Base-by-base conservation (phyloP, 2,113 vertebrate genomes). In the Barbus barbus region DNA sequence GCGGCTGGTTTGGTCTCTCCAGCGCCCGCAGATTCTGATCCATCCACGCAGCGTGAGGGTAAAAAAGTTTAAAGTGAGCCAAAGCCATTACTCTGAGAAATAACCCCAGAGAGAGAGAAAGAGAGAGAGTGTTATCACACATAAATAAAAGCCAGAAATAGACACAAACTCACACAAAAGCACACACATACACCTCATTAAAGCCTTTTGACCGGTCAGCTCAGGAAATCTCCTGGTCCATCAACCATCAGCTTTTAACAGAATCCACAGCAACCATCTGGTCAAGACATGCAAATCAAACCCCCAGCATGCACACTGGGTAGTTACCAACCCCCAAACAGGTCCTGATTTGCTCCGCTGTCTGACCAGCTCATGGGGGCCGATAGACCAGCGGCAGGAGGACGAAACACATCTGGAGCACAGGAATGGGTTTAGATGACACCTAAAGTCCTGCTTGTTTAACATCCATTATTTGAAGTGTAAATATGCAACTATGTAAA, bases 251-350 rank as follows among this genome's bases (percentile, higher is more conserved):
- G 73, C 6, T 26, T 76, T 22, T 76, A 78, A 78, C 9, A 74
- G 16, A 81, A 78, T 51, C 46, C 67, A 86, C 51, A 78, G 26
- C 77, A 80, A 36, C 22, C 74, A 69, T n/a, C 69, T 80, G n/a
- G 69, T 78, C 81, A 83, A 22, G 63, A 82, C 80, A 71, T 65
- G 53, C 36, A 60, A 79, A 73, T 72, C 48, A 65, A 79, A 46
- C 78, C 31, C 31, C 48, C 84, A 48, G 31, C 78, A 81, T 79
- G 36, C 58, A 81, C 13, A 31, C 26, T 51, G 26, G 78, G 78
- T 24, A 82, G 86, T 89, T 97, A 99, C 97, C 95, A 96, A 99
- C 97, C 97, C 96, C 97, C 96, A 92, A 98, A 99, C 88, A 97
- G 95, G 94, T 96, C 97, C 95, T 96, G 93, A 92, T 97, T 95